Evolutionary conservation across 2,888 invertebrate genomes (phyloP), one percentile per base, ranked within the genome.

Genomic region (Melikaiella ostensackeni): DNA sequence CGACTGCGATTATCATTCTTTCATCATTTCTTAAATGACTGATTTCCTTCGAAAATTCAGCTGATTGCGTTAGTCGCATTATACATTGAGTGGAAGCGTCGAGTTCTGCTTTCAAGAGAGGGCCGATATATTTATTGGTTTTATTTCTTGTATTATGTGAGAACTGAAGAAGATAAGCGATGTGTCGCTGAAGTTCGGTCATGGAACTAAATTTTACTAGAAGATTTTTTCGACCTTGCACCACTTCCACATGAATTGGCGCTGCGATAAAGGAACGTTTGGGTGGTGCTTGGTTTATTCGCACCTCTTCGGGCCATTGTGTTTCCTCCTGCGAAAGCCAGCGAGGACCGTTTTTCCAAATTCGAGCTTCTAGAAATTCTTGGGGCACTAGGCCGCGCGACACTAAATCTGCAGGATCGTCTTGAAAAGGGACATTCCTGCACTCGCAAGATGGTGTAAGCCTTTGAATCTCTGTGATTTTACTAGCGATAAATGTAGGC

Each of bases 341-440:
- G 21, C 7, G n/a, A n/a, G 57, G 57, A 57, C 57, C 57, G 1
- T 21, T 57, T 57, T 57, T 57, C 24, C 57, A 57, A 24, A 57
- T 19, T 2, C 5, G 6, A 21, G 57, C 1, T 2, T n/a, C 57
- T 21, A 57, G 2, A 21, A 57, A 57, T 21, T 57, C 24, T 21
- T 57, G 57, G 21, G 57, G 24, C 9, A 24, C 6, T 9, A 9
- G 57, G 21, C 66, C 66, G 55, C 75, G 27, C 19, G 66, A 75
- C 30, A 57, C n/a, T 33, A 75, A 61, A 75, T 75, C 75, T 1
- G 75, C 75, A 0, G 75, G 66, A 61, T 75, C 66, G 19, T 57
- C 63, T 50, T 46, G n/a, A 30, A 33, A 50, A 4, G 63, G 64
- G 13, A 75, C 75, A 33, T 75, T 46, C 6, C 55, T 46, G 66